A percentile compares a stretch with the other conserved stretches of the same genome.
phyloP scores from a whole-genome alignment of 2,113 vertebrate species.

The Bujurquina vittata region DNA sequence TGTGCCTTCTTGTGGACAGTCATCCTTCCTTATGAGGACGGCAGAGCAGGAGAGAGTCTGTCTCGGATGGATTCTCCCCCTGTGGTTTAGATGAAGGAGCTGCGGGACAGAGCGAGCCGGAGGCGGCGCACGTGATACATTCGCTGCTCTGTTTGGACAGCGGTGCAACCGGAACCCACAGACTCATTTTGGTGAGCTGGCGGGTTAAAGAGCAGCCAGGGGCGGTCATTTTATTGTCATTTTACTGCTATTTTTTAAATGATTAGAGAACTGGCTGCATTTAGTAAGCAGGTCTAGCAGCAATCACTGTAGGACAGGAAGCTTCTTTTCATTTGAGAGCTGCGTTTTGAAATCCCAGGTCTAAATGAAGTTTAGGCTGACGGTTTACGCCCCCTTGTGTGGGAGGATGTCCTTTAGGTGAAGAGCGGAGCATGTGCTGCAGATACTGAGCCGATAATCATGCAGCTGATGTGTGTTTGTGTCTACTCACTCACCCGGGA shows the following conservation, averaged over 20 bases:
- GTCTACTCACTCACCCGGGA: slow-evolving; percentile 86
- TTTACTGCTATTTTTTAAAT: background rate
- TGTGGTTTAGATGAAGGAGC: background rate
- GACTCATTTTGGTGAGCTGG: rapidly evolving
- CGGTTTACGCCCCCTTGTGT: background rate
- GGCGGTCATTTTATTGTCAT: background rate
- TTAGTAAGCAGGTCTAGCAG: background rate
- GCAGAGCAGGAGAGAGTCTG: rapidly evolving
- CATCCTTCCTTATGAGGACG: background rate
- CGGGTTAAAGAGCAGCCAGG: background rate
- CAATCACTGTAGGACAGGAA: background rate
- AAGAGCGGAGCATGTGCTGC: background rate
- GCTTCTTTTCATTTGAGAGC: background rate
- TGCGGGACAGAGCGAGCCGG: background rate
- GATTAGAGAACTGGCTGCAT: background rate
- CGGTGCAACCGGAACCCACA: background rate
- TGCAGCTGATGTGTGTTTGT: background rate
- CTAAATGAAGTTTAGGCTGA: background rate
- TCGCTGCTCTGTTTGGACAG: background rate
- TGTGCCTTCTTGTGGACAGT: background rate
- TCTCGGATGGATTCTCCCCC: background rate
- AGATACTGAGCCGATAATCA: slow-evolving; percentile 6
- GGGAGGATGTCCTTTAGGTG: rapidly evolving
- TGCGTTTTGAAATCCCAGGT: no score
- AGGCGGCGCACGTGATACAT: background rate